Percentiles rank a stretch among this genome's conserved stretches.
These are phyloP conservation scores for Rousettus leschenaultii DNA, from an alignment of 2,113 vertebrate genomes.

Conservation along the genomic window DNA sequence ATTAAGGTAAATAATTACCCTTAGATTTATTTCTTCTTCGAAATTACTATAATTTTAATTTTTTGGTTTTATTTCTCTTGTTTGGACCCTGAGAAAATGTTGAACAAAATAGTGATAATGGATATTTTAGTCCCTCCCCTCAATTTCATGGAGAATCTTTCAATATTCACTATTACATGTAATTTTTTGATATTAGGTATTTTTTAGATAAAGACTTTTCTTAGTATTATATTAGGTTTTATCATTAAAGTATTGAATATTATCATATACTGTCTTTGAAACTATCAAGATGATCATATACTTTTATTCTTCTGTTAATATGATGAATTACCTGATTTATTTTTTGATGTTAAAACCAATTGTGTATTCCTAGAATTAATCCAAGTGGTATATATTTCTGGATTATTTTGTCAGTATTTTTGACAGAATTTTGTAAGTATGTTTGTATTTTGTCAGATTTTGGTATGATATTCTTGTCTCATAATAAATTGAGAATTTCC, in stretches of 20 bases:
- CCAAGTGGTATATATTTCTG: neutral
- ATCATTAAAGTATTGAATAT: neutral
- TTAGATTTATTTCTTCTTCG: neutral
- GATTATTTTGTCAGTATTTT: neutral
- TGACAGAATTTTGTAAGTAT: neutral
- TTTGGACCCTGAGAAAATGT: neutral
- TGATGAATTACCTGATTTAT: conserved; percentile 10
- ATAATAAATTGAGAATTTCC: neutral
- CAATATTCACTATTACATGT: neutral
- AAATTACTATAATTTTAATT: conserved; percentile 18
- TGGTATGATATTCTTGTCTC: neutral
- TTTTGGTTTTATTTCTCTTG: neutral
- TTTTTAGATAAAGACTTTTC: neutral
- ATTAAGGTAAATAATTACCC: neutral
- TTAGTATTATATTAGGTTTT: neutral
- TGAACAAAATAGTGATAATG: neutral
- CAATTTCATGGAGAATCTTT: neutral
- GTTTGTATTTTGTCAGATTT: neutral
- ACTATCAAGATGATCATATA: neutral
- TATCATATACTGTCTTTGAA: neutral
- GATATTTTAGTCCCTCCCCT: neutral
- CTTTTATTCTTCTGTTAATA: neutral
- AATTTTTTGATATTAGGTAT: neutral
- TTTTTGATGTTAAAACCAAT: conserved; percentile 10
- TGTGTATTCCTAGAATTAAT: neutral